A percentile compares a stretch with the other conserved stretches of the same genome.
Conservation (phyloP, 2,888 invertebrate genomes). For the Tiphia femorata region DNA sequence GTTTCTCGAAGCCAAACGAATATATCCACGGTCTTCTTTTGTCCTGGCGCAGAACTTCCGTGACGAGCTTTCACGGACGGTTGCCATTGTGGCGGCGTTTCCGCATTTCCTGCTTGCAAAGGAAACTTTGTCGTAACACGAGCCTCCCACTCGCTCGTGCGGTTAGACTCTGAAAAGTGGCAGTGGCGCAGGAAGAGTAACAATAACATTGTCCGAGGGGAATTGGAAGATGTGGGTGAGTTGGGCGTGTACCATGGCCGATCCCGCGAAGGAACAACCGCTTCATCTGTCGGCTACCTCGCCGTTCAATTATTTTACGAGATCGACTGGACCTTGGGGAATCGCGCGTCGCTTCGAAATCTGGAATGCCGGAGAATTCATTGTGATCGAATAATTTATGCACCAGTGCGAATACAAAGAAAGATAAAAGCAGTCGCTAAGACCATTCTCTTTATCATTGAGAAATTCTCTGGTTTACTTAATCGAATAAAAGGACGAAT, state of each 20-base stretch:
- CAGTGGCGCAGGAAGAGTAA: constrained; percentile 48
- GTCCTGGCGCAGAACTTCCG: constrained; percentile 52
- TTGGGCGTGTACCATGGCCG: constrained; percentile 42
- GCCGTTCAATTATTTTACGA: constrained; percentile 6
- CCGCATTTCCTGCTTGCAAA: constrained; percentile 33
- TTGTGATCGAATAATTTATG: too few species aligned
- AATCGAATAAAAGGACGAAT: too few species aligned
- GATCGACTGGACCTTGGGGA: too few species aligned
- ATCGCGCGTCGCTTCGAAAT: too few species aligned
- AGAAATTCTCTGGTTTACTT: too few species aligned
- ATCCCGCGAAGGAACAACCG: constrained; percentile 13
- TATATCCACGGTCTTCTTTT: constrained; percentile 25
- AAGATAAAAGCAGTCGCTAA: too few species aligned
- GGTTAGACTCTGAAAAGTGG: too few species aligned
- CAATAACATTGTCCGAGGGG: constrained; percentile 50
- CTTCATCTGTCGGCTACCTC: neutral
- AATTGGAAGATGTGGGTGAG: constrained; percentile 31
- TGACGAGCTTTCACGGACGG: constrained; percentile 39
- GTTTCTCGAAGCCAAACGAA: too few species aligned
- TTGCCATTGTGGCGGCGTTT: constrained; percentile 54
- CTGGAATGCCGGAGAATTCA: too few species aligned
- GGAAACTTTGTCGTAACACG: constrained; percentile 24
- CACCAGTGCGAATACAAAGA: too few species aligned
- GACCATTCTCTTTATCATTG: too few species aligned
- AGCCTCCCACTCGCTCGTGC: constrained; percentile 25